Evolutionary conservation across 92 coral and sea anemone genomes (phyloP).

Genomic region (Ricordea florida): DNA sequence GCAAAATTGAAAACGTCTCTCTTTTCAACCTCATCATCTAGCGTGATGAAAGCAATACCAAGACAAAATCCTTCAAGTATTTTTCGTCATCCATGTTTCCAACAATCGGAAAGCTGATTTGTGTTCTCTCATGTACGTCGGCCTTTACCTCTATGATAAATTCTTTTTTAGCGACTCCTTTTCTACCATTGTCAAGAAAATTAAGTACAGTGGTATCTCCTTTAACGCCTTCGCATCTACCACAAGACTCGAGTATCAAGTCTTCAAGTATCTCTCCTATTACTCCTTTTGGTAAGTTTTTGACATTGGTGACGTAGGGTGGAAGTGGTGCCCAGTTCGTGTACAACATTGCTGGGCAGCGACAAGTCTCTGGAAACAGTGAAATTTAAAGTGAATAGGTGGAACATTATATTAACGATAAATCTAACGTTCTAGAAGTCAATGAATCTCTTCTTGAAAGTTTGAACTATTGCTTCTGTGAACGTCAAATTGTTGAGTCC

Average conservation of each 20-base stretch:
- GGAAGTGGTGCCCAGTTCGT: conserved; percentile 69
- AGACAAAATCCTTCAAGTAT: conserved; percentile 63
- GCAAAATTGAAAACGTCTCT: conserved; percentile 13
- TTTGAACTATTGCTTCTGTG: no score
- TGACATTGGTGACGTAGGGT: conserved; percentile 46
- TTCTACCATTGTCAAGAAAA: conserved; percentile 32
- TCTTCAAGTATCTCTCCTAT: conserved; percentile 49
- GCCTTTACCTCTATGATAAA: conserved; percentile 33
- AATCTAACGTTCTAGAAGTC: no score
- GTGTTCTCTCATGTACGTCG: conserved; percentile 51
- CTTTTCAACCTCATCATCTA: background rate
- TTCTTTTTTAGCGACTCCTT: conserved; percentile 34
- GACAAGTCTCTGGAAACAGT: conserved; percentile 65
- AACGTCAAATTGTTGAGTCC: no score
- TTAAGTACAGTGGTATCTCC: conserved; percentile 39
- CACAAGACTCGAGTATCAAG: conserved; percentile 62
- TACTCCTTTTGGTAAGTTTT: conserved; percentile 60
- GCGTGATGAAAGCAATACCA: conserved; percentile 70
- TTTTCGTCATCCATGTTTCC: conserved; percentile 51
- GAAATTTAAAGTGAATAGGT: background rate
- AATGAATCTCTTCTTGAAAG: no score
- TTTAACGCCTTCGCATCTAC: conserved; percentile 64
- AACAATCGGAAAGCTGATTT: conserved; percentile 71
- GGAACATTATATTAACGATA: no score
- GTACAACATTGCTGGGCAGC: conserved; percentile 55